Evolutionary conservation across 2,888 invertebrate genomes (phyloP).

Genomic region (Epistrophella euchroma): DNA sequence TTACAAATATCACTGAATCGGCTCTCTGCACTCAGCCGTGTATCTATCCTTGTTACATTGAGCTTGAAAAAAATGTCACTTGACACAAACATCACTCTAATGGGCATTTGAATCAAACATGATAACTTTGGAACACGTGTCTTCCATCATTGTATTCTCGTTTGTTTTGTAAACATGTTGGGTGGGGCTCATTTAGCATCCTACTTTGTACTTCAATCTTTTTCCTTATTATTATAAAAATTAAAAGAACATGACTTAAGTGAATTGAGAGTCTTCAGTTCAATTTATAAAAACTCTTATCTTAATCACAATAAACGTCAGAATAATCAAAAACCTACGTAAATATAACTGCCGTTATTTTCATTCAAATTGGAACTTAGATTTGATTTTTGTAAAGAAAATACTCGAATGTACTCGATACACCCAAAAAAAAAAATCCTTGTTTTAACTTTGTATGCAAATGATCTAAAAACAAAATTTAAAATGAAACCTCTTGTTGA

Average conservation of each 20-base stretch:
- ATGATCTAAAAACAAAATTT: too few species aligned
- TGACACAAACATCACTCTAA: background rate
- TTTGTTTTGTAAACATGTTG: background rate
- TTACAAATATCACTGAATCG: background rate
- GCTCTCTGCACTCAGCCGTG: background rate
- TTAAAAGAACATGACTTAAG: background rate
- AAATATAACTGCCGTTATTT: too few species aligned
- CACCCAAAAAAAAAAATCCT: too few species aligned
- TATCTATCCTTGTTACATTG: background rate
- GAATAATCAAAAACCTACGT: background rate
- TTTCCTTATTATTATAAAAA: background rate
- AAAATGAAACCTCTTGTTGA: too few species aligned
- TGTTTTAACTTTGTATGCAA: too few species aligned
- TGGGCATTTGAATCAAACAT: background rate
- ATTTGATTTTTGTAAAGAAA: too few species aligned
- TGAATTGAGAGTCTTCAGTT: conserved; percentile 6
- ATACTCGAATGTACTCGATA: too few species aligned
- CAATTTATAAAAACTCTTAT: background rate
- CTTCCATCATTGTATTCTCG: background rate
- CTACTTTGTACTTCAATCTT: background rate
- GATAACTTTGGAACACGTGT: background rate
- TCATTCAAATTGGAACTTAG: too few species aligned
- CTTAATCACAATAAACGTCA: background rate
- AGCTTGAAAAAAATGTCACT: background rate
- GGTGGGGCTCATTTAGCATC: background rate